Base-by-base conservation (phyloP, 2,797 vertebrate species). In the Adelosebastes latens region DNA sequence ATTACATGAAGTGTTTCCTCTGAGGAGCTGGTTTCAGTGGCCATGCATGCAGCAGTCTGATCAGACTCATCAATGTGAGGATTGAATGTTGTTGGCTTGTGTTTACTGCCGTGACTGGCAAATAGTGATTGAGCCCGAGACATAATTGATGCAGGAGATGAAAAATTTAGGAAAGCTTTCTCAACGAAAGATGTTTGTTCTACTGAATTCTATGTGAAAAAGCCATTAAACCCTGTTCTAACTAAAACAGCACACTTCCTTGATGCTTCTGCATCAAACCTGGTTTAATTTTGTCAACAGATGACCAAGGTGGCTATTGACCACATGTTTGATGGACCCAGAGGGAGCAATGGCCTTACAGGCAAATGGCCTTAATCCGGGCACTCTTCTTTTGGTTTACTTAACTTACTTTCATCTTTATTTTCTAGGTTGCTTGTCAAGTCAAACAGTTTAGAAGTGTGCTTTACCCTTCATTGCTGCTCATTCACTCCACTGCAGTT, bases 21-120 rank as follows among this genome's bases (percentile, higher is more conserved):
- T 4, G 24, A 69, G 68, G 64, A 59, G 72, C 31, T 20, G 5
- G 34, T 83, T 66, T 68, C 36, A 42, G 63, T 63, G 58, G 55
- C 49, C 42, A 34, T 46, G 69, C 76, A 79, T 85, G 49, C 62
- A 27, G 36, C 27, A 58, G 64, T 25, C 73, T 82, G 79, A 77
- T 83, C 69, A 86, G 73, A 73, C 69, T 72, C 76, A 82, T 85
- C 75, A 83, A 46, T 52, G 24, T 61, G 62, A n/a, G 34, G 62
- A 71, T 32, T 80, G 39, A 81, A 66, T 77, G 70, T 55, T 53
- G 62, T 60, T 77, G 58, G 55, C 68, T 76, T 31, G 75, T 88
- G 62, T 88, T 81, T 64, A 72, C 73, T 39, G 53, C 31, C 71
- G 53, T 77, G 72, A 66, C 64, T 67, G 59, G 58, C 25, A 72